A percentile compares a stretch with the other conserved stretches of the same genome.
Conservation (phyloP, 2,113 vertebrate species). For the Phaetusa simplex region DNA sequence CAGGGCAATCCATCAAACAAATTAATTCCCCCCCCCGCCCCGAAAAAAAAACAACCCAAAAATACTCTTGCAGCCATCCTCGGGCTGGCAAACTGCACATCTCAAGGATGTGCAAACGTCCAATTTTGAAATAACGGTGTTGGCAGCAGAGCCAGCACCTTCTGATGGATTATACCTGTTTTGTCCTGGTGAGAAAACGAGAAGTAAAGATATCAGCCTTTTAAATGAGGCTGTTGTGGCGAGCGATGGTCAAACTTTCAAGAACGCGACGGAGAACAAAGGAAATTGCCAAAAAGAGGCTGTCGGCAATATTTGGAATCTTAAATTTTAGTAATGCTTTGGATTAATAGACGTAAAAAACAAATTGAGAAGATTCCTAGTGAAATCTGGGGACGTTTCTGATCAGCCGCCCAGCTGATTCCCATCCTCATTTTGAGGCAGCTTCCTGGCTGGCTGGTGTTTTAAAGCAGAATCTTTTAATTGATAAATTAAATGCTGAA, state of each 20-base stretch:
- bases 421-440: neutral
- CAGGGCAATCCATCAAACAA: neutral
- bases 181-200: neutral
- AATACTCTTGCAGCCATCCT: neutral
- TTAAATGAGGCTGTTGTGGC: neutral
- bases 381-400: neutral
- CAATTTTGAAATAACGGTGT: neutral
- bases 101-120: neutral
- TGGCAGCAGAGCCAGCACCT: neutral
- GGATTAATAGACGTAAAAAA: neutral
- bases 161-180: neutral
- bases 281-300: neutral
- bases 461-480: neutral
- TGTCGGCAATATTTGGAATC: neutral
- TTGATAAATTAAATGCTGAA: neutral
- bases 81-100: neutral
- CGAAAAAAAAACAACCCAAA: neutral
- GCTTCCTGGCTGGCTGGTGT: neutral
- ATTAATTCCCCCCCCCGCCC: neutral
- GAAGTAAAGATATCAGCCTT: neutral
- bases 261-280: neutral
- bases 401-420: neutral
- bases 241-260: neutral
- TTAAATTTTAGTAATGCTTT: neutral
- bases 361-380: neutral